These are phyloP conservation scores for Apotomis betuletana DNA, from an alignment of 2,888 invertebrate genomes.

Conservation along the genomic window DNA sequence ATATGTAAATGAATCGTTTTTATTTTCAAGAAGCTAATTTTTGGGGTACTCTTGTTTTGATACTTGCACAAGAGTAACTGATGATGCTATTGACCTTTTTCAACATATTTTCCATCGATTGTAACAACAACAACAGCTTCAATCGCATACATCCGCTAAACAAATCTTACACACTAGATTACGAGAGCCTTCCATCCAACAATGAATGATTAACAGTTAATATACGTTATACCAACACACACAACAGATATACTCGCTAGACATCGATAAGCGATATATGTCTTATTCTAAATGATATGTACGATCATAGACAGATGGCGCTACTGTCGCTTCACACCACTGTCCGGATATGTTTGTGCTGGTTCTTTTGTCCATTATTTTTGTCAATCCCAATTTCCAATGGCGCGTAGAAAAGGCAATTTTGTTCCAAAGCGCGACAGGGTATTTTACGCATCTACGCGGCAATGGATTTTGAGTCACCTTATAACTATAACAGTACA, in stretches of 20 bases:
- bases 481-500: slow-evolving; percentile 12
- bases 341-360: slow-evolving; percentile 68
- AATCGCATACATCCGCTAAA: not conserved
- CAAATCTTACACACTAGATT: slow-evolving; percentile 8
- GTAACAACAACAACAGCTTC: not conserved
- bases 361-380: slow-evolving; percentile 57
- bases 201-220: slow-evolving; percentile 54
- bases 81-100: too few relatives aligned
- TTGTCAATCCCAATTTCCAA: slow-evolving; percentile 36
- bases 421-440: not conserved
- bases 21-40: too few relatives aligned
- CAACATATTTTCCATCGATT: not conserved
- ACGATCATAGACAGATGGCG: slow-evolving; percentile 57
- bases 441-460: not conserved
- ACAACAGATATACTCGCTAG: slow-evolving; percentile 59
- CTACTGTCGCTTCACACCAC: slow-evolving; percentile 50
- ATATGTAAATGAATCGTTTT: too few relatives aligned
- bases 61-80: too few relatives aligned
- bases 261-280: slow-evolving; percentile 52
- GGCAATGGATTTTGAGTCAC: slow-evolving; percentile 13
- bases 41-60: too few relatives aligned
- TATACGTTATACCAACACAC: slow-evolving; percentile 46
- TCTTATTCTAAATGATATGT: slow-evolving; percentile 74
- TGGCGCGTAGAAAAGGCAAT: slow-evolving; percentile 5
- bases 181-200: slow-evolving; percentile 53